phyloP scores from a whole-genome alignment of 2,888 invertebrate species.

The Noctua pronuba region DNA sequence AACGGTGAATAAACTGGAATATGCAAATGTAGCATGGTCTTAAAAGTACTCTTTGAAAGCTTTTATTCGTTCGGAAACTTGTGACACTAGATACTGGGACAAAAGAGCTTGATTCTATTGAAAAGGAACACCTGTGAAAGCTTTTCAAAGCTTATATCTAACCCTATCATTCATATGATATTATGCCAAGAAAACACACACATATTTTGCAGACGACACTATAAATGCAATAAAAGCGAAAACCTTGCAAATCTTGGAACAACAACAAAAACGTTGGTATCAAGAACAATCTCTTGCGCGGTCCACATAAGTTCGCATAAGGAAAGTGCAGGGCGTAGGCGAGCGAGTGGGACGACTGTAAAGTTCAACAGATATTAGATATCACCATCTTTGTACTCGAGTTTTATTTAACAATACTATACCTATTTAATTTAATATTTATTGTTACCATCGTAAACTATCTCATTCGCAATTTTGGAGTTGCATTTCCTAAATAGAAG shows the following conservation, averaged over 20 bases:
- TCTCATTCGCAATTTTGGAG: neutral
- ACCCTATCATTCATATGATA: neutral
- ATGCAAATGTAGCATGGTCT: conserved; percentile 17
- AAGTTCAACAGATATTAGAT: conserved; percentile 61
- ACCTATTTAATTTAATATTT: neutral
- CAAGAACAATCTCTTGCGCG: conserved; percentile 33
- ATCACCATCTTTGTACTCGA: conserved; percentile 52
- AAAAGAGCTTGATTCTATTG: conserved; percentile 3
- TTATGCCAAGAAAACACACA: neutral
- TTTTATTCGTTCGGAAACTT: conserved; percentile 13
- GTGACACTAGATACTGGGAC: neutral
- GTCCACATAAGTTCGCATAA: conserved; percentile 42
- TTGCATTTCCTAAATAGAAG: neutral
- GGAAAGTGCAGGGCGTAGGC: conserved; percentile 66
- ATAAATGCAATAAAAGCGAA: neutral
- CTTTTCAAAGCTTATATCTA: neutral
- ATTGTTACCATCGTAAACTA: neutral
- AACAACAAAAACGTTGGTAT: conserved; percentile 38
- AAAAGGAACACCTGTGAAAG: neutral
- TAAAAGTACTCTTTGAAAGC: conserved; percentile 14
- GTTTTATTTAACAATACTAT: conserved; percentile 28
- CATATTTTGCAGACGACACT: conserved; percentile 46
- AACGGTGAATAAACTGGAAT: conserved; percentile 8
- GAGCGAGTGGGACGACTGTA: conserved; percentile 59
- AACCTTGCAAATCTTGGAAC: conserved; percentile 29